Evolutionary conservation across 2,113 vertebrate genomes (phyloP).

Genomic region (Dendrocopos noguchii): DNA sequence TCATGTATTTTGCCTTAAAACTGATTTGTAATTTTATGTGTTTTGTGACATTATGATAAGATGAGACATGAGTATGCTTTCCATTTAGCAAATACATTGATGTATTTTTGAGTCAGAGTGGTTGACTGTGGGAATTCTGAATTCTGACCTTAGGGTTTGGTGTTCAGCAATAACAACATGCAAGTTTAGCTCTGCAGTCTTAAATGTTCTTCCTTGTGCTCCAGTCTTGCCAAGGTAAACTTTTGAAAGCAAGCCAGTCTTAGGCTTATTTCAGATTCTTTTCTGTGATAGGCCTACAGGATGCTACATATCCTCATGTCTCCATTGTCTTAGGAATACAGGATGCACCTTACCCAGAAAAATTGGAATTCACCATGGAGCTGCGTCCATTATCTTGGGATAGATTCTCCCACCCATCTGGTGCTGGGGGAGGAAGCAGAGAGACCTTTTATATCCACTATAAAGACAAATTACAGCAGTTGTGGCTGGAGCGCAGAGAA

Average conservation of each 20-base stretch:
- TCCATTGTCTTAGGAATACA: not conserved
- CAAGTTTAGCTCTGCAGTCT: conserved; percentile 19
- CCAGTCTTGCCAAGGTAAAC: conserved; percentile 58
- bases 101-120: conserved; percentile 66
- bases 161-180: conserved; percentile 25
- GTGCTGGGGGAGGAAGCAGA: not conserved
- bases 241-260: conserved; percentile 51
- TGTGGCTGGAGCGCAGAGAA: not conserved
- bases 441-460: not conserved
- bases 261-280: conserved; percentile 41
- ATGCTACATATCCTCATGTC: not conserved
- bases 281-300: not conserved
- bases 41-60: conserved; percentile 81
- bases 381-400: conserved; percentile 3
- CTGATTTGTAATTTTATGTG: conserved; percentile 83
- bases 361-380: not conserved
- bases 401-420: not conserved
- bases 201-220: conserved; percentile 50
- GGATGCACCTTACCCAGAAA: not conserved
- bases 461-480: not conserved
- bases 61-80: conserved; percentile 69
- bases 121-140: conserved; percentile 46
- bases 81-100: conserved; percentile 82
- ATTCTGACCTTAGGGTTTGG: conserved; percentile 70
- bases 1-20: conserved; percentile 83